Conservation (phyloP, 2,888 invertebrate genomes). For the Aproaerema taeniolella region DNA sequence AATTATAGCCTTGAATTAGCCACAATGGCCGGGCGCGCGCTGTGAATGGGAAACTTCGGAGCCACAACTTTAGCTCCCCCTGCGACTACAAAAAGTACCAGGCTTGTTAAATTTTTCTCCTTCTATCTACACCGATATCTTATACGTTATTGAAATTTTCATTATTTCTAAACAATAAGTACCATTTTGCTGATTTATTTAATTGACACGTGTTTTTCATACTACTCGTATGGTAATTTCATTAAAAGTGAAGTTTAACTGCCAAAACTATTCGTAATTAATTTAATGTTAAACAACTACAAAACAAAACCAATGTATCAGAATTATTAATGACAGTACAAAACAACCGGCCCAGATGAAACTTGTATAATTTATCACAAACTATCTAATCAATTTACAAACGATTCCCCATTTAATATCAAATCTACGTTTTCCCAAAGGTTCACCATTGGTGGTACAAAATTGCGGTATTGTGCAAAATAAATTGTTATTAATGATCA, state of each 20-base stretch:
- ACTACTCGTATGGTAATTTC: no score
- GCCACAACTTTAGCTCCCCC: slow-evolving; percentile 57
- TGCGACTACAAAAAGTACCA: slow-evolving; percentile 40
- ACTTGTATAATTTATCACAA: slow-evolving; percentile 60
- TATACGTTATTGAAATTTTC: no score
- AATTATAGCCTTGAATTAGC: slow-evolving; percentile 70
- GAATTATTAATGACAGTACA: slow-evolving; percentile 16
- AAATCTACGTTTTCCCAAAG: slow-evolving; percentile 68
- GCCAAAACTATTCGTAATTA: no score
- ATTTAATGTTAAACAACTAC: slow-evolving; percentile 4
- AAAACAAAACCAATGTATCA: slow-evolving; percentile 12
- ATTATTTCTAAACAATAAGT: no score
- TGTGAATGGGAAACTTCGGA: slow-evolving; percentile 59
- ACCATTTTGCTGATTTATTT: no score
- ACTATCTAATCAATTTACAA: slow-evolving; percentile 71
- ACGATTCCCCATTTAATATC: slow-evolving; percentile 62
- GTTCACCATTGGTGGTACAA: slow-evolving; percentile 56
- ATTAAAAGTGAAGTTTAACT: no score
- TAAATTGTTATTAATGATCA: slow-evolving; percentile 76
- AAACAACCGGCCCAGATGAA: slow-evolving; percentile 34
- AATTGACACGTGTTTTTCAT: no score
- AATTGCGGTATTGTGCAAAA: slow-evolving; percentile 70
- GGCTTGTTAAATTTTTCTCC: slow-evolving; percentile 37
- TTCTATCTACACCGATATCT: background rate
- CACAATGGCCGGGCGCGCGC: slow-evolving; percentile 59